These are phyloP conservation scores for Dromas ardeola DNA, from an alignment of 2,113 vertebrate genomes.

Conservation along the genomic window DNA sequence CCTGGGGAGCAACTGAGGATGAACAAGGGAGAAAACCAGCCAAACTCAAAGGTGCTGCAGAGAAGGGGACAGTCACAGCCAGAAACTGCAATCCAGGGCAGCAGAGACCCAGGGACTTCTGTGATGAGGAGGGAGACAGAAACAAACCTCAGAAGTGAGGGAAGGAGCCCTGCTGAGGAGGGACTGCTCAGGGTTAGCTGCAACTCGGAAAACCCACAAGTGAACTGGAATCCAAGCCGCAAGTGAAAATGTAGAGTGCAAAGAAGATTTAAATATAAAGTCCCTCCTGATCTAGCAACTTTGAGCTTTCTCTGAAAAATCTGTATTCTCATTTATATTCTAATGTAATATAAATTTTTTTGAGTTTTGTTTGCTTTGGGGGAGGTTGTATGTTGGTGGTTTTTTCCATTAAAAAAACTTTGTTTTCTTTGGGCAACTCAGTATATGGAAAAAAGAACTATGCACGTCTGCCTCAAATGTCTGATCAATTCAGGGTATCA, in stretches of 20 bases:
- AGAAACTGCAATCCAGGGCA: background rate
- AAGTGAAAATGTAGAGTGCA: background rate
- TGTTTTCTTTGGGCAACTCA: background rate
- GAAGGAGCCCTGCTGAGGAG: background rate
- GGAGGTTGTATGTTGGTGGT: background rate
- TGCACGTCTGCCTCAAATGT: background rate
- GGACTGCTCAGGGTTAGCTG: background rate
- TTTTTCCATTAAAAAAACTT: background rate
- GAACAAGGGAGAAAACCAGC: background rate
- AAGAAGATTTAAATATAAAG: background rate
- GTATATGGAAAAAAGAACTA: background rate
- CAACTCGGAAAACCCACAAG: background rate
- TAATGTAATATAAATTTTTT: background rate
- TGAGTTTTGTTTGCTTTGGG: fast-evolving
- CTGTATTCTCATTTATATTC: background rate
- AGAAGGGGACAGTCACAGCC: background rate
- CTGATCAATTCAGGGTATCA: background rate
- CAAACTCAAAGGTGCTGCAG: background rate
- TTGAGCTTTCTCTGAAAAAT: background rate
- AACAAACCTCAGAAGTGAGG: background rate
- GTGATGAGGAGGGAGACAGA: background rate
- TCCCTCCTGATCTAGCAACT: background rate
- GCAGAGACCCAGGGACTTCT: background rate
- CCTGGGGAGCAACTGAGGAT: background rate
- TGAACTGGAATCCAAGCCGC: background rate